Evolutionary conservation across 37 sponge, comb jelly and placozoan genomes (phyloP).

Genomic region (Amphimedon queenslandica): DNA sequence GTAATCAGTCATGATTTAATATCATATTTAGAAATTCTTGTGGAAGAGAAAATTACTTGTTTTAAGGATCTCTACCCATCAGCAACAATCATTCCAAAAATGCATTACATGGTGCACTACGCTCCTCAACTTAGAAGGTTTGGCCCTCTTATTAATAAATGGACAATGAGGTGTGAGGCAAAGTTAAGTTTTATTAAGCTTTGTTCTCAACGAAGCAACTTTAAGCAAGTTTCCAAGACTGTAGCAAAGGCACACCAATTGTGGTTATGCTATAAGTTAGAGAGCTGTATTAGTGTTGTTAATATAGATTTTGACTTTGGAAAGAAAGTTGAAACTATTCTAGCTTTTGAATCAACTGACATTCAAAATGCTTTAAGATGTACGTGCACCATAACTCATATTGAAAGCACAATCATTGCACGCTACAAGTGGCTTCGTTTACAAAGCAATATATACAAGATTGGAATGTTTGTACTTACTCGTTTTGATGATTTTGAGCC

Average conservation of each 20-base stretch:
- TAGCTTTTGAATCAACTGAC: too few species aligned
- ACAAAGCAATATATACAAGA: too few species aligned
- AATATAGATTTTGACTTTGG: too few species aligned
- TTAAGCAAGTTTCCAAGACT: conserved; percentile 23
- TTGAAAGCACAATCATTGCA: too few species aligned
- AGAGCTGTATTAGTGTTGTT: too few species aligned
- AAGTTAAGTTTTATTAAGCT: conserved; percentile 20
- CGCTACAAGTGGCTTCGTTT: too few species aligned
- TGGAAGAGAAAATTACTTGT: conserved; percentile 3
- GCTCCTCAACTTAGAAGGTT: conserved; percentile 19
- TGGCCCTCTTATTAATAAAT: conserved; percentile 36
- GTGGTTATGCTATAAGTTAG: conserved; percentile 19
- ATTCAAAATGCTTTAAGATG: too few species aligned
- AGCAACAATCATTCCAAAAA: conserved; percentile 26
- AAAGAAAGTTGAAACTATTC: too few species aligned
- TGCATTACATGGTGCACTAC: conserved; percentile 53
- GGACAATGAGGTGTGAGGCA: conserved; percentile 40
- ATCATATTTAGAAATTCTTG: not conserved
- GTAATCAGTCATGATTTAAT: not conserved
- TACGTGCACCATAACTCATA: too few species aligned
- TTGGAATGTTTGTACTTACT: too few species aligned
- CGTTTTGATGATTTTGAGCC: too few species aligned
- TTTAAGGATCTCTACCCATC: conserved; percentile 16
- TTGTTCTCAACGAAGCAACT: conserved; percentile 20
- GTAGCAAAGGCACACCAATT: conserved; percentile 25